phyloP scores from a whole-genome alignment of 1,140 invertebrate genomes.

The Branchinecta lindahli region DNA sequence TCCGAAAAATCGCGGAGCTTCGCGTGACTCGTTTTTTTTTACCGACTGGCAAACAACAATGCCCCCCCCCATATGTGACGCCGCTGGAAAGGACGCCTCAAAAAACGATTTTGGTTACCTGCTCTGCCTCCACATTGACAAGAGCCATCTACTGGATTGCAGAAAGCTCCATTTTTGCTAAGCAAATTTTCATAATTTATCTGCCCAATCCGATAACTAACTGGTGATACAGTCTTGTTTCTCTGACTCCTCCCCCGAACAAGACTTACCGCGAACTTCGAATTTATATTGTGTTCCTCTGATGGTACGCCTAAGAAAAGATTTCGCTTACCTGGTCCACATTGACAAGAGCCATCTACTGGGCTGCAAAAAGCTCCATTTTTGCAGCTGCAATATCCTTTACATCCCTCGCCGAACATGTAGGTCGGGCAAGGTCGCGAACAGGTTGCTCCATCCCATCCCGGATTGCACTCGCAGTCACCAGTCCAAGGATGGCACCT shows the following conservation, averaged over 20 bases:
- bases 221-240: too few species aligned
- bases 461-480: constrained; percentile 66
- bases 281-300: too few species aligned
- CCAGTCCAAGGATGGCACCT: constrained; percentile 78
- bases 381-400: constrained; percentile 56
- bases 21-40: too few species aligned
- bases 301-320: not conserved
- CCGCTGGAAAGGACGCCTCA: too few species aligned
- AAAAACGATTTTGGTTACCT: constrained; percentile 31
- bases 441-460: constrained; percentile 71
- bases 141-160: constrained; percentile 63
- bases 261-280: too few species aligned
- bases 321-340: constrained; percentile 46
- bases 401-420: constrained; percentile 65
- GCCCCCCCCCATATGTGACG: too few species aligned
- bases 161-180: constrained; percentile 72
- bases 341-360: constrained; percentile 64
- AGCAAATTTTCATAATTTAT: constrained; percentile 57
- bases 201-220: constrained; percentile 43
- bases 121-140: constrained; percentile 54
- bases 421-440: constrained; percentile 58
- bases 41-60: too few species aligned
- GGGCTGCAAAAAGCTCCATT: constrained; percentile 80
- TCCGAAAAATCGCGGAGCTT: too few species aligned
- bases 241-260: too few species aligned